phyloP scores from a whole-genome alignment of 2,888 invertebrate genomes.

The Cotesia congregata region DNA sequence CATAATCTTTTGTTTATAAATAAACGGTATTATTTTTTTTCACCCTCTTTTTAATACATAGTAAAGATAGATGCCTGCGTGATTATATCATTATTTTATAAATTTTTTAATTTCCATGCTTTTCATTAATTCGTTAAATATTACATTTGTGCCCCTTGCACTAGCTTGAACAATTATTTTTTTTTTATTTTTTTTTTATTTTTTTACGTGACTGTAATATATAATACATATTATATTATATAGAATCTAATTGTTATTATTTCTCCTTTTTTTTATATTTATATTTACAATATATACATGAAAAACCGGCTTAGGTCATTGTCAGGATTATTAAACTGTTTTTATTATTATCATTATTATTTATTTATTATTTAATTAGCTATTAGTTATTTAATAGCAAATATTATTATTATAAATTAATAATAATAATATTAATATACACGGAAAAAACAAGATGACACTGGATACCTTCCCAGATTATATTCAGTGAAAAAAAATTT shows the following conservation, averaged over 20 bases:
- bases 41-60: constrained; percentile 55
- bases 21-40: constrained; percentile 66
- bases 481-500: no score
- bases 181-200: constrained; percentile 16
- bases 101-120: constrained; percentile 44
- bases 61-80: constrained; percentile 56
- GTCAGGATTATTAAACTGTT: constrained; percentile 49
- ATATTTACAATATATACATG: constrained; percentile 69
- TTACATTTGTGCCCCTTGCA: constrained; percentile 70
- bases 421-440: no score
- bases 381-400: no score
- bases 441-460: no score
- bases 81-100: constrained; percentile 46
- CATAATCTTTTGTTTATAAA: constrained; percentile 51
- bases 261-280: constrained; percentile 39
- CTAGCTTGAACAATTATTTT: constrained; percentile 52
- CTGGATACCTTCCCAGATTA: no score
- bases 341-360: background rate
- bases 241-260: constrained; percentile 66
- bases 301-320: constrained; percentile 54
- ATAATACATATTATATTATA: constrained; percentile 50
- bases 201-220: constrained; percentile 46
- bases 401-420: no score
- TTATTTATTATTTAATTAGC: no score
- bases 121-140: constrained; percentile 58